Evolutionary conservation across 23 tunicate genomes (phyloP), one percentile per base, ranked within the genome.

Genomic region (Halocynthia aurantium): DNA sequence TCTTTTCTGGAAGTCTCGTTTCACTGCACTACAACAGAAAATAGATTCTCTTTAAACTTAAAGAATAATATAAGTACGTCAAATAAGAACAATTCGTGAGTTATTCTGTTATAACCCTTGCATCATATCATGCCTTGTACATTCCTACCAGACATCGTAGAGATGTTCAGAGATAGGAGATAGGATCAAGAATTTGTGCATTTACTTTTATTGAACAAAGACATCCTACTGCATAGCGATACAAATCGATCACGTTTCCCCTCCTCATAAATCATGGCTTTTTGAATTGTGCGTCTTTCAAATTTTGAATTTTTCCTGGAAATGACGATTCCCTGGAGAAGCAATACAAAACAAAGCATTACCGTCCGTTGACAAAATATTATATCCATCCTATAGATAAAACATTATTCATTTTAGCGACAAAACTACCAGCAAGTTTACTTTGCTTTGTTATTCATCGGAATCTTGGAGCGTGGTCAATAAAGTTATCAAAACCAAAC

Each of bases 261-360:
- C 63, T n/a, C n/a, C n/a, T 58, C 63, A 13, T 58, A 13, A 13
- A 58, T 58, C 63, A 58, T 58, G n/a, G 15, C 15, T 13, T n/a
- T 54, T 74, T 74, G 57, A 74, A 74, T 54, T 53, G 18, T 18
- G 55, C 56, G 40, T 74, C 78, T 74, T 54, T 74, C 65, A 74
- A 50, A 54, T 74, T 74, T 56, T 74, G 78, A 18, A 74, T 74
- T 74, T 74, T 74, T 5, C 78, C 78, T 7, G 56, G 61, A 18
- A 74, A 54, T 11, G 78, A 74, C 17, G 78, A 74, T 18, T 62
- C 19, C 31, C 78, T 74, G 63, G 6, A 72, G 17, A 58, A 58
- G 15, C 17, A 31, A 31, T 31, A 31, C 2, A 58, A 1, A 58
- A 58, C 63, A 58, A 13, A 15, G 63, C 2, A 58, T 58, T n/a